Percentiles rank a stretch among this genome's conserved stretches.
Evolutionary conservation across 1,140 invertebrate species (phyloP).

Genomic region (Drosophila oshimai): DNA sequence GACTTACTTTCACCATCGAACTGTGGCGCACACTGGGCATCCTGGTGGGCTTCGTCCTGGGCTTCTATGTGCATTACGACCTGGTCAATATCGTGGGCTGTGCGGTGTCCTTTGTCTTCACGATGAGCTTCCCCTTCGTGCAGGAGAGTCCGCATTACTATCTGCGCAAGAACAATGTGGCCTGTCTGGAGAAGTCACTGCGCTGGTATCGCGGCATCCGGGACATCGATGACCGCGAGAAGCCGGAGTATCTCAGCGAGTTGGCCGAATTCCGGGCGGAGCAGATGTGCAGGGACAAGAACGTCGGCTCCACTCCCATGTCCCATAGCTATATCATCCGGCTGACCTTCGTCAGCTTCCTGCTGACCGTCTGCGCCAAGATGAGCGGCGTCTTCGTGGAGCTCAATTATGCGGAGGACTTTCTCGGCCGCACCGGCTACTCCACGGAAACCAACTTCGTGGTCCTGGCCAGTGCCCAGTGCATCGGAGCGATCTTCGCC

Average conservation of each 20-base stretch:
- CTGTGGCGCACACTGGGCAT: constrained; percentile 68
- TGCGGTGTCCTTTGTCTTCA: constrained; percentile 84
- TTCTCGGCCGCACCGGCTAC: constrained; percentile 56
- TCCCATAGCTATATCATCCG: constrained; percentile 50
- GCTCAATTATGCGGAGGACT: constrained; percentile 58
- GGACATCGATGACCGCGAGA: constrained; percentile 61
- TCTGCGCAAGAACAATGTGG: constrained; percentile 83
- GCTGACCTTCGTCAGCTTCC: constrained; percentile 45
- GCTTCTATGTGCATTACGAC: constrained; percentile 48
- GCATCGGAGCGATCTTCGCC: constrained; percentile 45
- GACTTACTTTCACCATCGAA: constrained; percentile 61
- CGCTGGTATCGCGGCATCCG: constrained; percentile 83
- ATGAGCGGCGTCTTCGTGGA: constrained; percentile 66
- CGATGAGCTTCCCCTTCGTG: constrained; percentile 84
- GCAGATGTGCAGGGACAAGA: constrained; percentile 14
- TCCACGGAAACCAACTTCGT: constrained; percentile 50
- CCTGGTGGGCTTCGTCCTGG: constrained; percentile 52
- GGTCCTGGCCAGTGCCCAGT: constrained; percentile 43
- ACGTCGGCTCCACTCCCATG: constrained; percentile 28
- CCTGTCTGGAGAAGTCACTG: constrained; percentile 83
- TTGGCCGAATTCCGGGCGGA: constrained; percentile 55
- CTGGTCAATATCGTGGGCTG: constrained; percentile 71
- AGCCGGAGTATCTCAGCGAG: constrained; percentile 63
- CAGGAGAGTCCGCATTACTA: constrained; percentile 86
- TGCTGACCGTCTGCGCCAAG: constrained; percentile 64